Percentiles rank a stretch among this genome's conserved stretches.
These are phyloP conservation scores for Epizoanthus illoricatus DNA, from an alignment of 92 coral and sea anemone genomes.

Conservation along the genomic window DNA sequence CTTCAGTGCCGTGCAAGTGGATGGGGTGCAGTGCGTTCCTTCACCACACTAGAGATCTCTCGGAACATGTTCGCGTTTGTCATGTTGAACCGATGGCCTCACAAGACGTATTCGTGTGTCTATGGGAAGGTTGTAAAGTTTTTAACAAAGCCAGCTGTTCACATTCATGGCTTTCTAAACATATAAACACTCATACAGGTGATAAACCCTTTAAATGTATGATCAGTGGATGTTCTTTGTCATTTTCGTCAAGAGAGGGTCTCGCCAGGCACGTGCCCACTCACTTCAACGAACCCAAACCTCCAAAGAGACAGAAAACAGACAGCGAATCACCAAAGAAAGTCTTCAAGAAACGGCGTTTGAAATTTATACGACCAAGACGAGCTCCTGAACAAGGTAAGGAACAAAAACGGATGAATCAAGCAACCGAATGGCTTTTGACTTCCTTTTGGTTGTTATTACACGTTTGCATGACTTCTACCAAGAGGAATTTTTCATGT, in stretches of 20 bases:
- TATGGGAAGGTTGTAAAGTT: conserved; percentile 97
- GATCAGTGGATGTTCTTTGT: conserved; percentile 87
- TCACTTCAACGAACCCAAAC: conserved; percentile 89
- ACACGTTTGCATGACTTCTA: conserved; percentile 17
- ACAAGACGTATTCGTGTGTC: conserved; percentile 89
- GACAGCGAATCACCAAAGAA: conserved; percentile 82
- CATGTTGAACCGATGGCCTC: conserved; percentile 93
- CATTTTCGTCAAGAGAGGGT: conserved; percentile 93
- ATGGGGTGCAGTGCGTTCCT: conserved; percentile 58
- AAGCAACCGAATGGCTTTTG: not conserved
- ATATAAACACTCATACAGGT: conserved; percentile 93
- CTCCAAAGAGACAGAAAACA: conserved; percentile 68
- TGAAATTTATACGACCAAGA: conserved; percentile 67
- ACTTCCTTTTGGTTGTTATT: not conserved
- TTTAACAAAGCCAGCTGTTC: conserved; percentile 97
- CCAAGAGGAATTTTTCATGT: not conserved
- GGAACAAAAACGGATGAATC: not conserved
- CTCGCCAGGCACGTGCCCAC: conserved; percentile 96
- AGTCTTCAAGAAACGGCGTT: conserved; percentile 69
- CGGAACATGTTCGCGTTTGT: conserved; percentile 80
- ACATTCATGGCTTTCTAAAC: conserved; percentile 95
- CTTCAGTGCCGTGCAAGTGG: conserved; percentile 67
- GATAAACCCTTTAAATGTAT: conserved; percentile 96
- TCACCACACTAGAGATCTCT: conserved; percentile 56
- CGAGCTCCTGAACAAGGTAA: conserved; percentile 81